Evolutionary conservation across 2,888 invertebrate genomes (phyloP), one percentile per base, ranked within the genome.

Genomic region (Phlogophora meticulosa): DNA sequence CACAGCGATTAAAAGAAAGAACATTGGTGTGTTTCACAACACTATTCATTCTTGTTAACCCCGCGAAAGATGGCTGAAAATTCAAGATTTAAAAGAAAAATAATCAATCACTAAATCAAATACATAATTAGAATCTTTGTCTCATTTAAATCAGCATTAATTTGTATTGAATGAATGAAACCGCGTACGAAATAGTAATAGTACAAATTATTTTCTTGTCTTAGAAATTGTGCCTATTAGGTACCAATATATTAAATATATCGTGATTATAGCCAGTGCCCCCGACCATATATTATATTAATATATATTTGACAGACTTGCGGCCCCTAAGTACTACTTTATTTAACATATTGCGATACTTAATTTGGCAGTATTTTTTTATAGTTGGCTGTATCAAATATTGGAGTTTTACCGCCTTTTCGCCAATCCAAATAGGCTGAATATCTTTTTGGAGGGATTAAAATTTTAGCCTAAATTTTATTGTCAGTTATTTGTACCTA

Each of bases 301-400:
- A 45, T 51, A 67, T 49, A 72, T 68, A 64, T 68, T 73, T 51
- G 77, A 71, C 59, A 62, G 62, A 82, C 81, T 68, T 48, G 20
- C 49, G 62, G 69, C 55, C 61, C 59, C 69, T 83, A 83, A 84
- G 85, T 84, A 84, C 83, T 72, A 73, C 17, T 36, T 51, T 69
- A 58, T 36, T 55, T 59, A 69, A 40, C 49, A 36, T 80, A 69
- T 71, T 71, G 71, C 73, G 48, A 53, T 53, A 67, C 38, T 52
- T 56, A 40, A 49, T 68, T 75, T 83, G 83, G 85, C 83, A 83
- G 83, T 83, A 57, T 75, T 71, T 57, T 51, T 15, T 5, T 28
- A 45, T 22, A n/a, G 28, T 61, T 76, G 24, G 49, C 20, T 56
- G 59, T 60, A 32, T 60, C 64, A 72, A 76, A 73, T 72, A 65